phyloP scores from a whole-genome alignment of 2,888 invertebrate genomes.

The Dexiosoma caninum region DNA sequence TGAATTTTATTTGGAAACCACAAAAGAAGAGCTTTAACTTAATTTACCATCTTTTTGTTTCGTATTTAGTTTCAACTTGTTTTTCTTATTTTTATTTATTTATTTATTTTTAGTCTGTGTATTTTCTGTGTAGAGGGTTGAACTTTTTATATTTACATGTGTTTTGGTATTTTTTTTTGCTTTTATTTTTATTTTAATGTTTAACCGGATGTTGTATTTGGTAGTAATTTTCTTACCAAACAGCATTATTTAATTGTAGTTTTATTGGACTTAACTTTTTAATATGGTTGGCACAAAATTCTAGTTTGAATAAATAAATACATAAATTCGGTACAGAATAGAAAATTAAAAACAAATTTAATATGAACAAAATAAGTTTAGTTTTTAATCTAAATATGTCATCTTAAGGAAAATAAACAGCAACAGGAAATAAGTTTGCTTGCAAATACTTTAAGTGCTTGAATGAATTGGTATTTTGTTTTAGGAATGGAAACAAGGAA shows the following conservation, averaged over 20 bases:
- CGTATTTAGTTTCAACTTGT: neutral
- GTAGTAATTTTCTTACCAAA: slow-evolving; percentile 44
- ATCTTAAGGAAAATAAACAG: slow-evolving; percentile 32
- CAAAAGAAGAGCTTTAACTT: slow-evolving; percentile 58
- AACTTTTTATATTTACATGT: slow-evolving; percentile 28
- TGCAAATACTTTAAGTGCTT: neutral
- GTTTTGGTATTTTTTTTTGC: slow-evolving; percentile 6
- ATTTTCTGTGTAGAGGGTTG: neutral
- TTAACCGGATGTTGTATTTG: slow-evolving; percentile 39
- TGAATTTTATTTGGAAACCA: slow-evolving; percentile 65
- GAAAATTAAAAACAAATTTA: slow-evolving; percentile 2
- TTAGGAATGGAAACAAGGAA: neutral
- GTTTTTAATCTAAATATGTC: slow-evolving; percentile 44
- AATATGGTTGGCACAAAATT: slow-evolving; percentile 35
- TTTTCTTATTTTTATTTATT: too few relatives aligned
- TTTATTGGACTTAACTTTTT: slow-evolving; percentile 57
- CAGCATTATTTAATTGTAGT: slow-evolving; percentile 51
- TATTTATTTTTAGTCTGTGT: too few relatives aligned
- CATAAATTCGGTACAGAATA: neutral
- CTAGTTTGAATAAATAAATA: slow-evolving; percentile 43
- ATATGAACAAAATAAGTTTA: neutral
- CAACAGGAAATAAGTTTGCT: slow-evolving; percentile 35
- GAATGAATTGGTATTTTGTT: neutral
- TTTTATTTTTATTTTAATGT: neutral
- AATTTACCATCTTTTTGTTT: slow-evolving; percentile 22